These are phyloP conservation scores for Decapterus maruadsi DNA, from an alignment of 2,797 vertebrate genomes.

Conservation along the genomic window DNA sequence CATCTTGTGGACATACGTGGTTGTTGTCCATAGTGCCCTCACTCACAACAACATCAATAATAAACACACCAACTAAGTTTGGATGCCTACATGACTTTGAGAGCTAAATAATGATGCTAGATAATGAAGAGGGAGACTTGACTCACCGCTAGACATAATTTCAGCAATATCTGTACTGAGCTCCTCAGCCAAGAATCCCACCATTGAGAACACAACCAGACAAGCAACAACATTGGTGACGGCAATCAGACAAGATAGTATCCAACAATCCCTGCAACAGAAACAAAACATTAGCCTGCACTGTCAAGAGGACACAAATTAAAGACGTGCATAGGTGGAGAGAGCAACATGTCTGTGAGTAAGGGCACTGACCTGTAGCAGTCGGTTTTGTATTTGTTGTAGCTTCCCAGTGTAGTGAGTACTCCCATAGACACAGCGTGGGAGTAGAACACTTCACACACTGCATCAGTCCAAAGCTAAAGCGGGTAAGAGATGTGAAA, in stretches of 20 bases:
- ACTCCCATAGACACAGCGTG: conserved; percentile 92
- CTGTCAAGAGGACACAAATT: not conserved
- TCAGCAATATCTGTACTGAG: conserved; percentile 82
- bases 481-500: not conserved
- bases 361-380: conserved; percentile 90
- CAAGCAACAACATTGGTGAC: conserved; percentile 91
- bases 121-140: not conserved
- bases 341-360: not conserved
- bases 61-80: too few relatives aligned
- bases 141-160: conserved; percentile 85
- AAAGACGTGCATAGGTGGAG: not conserved
- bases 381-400: conserved; percentile 95
- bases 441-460: conserved; percentile 92
- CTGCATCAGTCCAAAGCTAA: conserved; percentile 93
- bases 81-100: too few relatives aligned
- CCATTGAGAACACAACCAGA: conserved; percentile 92
- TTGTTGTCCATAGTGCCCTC: conserved; percentile 1
- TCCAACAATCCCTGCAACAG: conserved; percentile 88
- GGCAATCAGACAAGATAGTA: conserved; percentile 91
- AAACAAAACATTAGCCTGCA: not conserved
- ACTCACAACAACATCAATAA: not conserved
- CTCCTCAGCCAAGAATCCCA: conserved; percentile 91
- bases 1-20: conserved; percentile 68
- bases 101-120: not conserved
- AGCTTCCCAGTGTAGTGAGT: conserved; percentile 94